Evolutionary conservation across 2,888 invertebrate species (phyloP).

Genomic region (Drosophila yooni): DNA sequence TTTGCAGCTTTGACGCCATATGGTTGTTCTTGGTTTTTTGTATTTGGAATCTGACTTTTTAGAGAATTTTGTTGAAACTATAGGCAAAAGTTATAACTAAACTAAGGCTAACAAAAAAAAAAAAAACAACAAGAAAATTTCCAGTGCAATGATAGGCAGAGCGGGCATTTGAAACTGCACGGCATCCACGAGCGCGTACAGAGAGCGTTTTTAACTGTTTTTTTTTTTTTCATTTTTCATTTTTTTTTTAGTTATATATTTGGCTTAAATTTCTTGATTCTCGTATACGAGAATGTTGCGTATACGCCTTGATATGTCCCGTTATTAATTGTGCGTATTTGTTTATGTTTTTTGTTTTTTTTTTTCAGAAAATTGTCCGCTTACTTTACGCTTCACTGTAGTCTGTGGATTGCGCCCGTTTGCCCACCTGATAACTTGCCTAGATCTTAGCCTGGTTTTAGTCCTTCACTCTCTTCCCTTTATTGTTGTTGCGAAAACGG

Average conservation of each 20-base stretch:
- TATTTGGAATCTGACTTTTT: conserved; percentile 64
- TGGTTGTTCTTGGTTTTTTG: conserved; percentile 59
- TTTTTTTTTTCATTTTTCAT: not conserved
- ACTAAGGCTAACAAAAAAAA: conserved; percentile 41
- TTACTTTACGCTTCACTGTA: not conserved
- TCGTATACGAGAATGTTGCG: conserved; percentile 40
- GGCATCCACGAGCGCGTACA: not conserved
- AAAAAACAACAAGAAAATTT: conserved; percentile 57
- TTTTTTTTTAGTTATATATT: conserved; percentile 1
- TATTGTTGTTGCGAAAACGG: conserved; percentile 47
- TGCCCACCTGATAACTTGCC: conserved; percentile 30
- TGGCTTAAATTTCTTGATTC: conserved; percentile 9
- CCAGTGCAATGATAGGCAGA: conserved; percentile 34
- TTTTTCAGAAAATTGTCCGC: conserved; percentile 11
- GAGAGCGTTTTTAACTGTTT: not conserved
- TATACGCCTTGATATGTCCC: conserved; percentile 77
- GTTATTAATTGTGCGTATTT: conserved; percentile 20
- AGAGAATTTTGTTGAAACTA: conserved; percentile 76
- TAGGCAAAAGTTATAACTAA: conserved; percentile 46
- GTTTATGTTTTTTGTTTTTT: not conserved
- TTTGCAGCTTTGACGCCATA: conserved; percentile 44
- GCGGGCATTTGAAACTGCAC: conserved; percentile 3
- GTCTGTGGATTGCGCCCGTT: conserved; percentile 5
- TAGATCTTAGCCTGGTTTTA: conserved; percentile 59
- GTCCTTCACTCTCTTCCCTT: conserved; percentile 83